Conservation (phyloP, 53 echinoderm and acorn worm species). For the Holothuria leucospilota region DNA sequence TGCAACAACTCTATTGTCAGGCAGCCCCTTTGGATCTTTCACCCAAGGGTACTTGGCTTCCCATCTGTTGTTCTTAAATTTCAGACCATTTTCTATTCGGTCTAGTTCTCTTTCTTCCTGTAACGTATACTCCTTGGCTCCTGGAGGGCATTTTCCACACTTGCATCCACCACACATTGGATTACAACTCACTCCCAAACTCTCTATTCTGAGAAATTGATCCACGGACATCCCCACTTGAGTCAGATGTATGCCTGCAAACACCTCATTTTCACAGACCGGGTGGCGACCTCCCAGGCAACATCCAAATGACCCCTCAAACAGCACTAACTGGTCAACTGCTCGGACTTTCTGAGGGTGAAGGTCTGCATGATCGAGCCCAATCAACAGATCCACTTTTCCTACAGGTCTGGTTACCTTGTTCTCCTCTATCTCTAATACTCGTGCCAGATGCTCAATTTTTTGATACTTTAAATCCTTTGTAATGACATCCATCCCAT, state of each 20-base stretch:
- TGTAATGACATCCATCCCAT: too few species aligned
- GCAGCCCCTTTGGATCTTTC: too few species aligned
- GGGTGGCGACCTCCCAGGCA: conserved; percentile 51
- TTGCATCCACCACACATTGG: conserved; percentile 52
- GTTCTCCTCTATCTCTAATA: too few species aligned
- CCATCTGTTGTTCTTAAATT: not conserved
- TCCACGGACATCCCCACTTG: conserved; percentile 46
- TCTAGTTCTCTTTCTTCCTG: conserved; percentile 43
- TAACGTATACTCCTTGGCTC: conserved; percentile 51
- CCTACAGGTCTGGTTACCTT: too few species aligned
- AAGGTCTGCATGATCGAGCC: conserved; percentile 51
- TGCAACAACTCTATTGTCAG: not conserved
- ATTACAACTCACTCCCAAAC: conserved; percentile 61
- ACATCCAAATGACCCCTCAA: conserved; percentile 46
- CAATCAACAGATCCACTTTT: conserved; percentile 58
- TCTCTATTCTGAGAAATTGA: conserved; percentile 57
- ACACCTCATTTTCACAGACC: conserved; percentile 11
- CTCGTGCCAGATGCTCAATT: too few species aligned
- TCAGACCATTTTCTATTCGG: not conserved
- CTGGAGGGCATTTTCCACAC: conserved; percentile 52
- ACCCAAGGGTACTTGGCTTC: not conserved
- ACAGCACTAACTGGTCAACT: too few species aligned
- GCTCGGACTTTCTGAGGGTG: conserved; percentile 31
- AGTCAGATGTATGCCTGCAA: conserved; percentile 11
- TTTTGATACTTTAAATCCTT: too few species aligned